Conservation (phyloP, 1,140 invertebrate genomes). For the Oncopeltus fasciatus region DNA sequence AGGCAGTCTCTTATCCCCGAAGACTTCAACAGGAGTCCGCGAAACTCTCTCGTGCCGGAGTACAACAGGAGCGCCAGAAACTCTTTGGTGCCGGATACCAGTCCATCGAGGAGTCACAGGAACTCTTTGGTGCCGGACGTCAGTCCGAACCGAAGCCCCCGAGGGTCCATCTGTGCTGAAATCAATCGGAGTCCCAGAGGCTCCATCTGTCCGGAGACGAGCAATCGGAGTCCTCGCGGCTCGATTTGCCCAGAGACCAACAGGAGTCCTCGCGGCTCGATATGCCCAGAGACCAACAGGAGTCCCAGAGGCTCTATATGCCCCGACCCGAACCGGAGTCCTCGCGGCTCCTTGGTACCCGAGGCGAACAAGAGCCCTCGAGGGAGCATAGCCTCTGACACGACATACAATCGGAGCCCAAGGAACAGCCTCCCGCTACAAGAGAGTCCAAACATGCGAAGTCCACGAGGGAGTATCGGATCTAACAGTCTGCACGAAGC, state of each 20-base stretch:
- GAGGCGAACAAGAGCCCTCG: constrained; percentile 31
- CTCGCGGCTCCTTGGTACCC: constrained; percentile 24
- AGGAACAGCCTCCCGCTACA: constrained; percentile 30
- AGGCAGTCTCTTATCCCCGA: constrained; percentile 45
- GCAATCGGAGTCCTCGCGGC: constrained; percentile 23
- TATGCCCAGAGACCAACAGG: constrained; percentile 23
- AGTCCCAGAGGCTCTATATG: constrained; percentile 45
- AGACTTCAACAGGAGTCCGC: constrained; percentile 33
- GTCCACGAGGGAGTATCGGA: constrained; percentile 44
- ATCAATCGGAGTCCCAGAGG: constrained; percentile 39
- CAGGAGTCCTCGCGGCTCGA: constrained; percentile 33
- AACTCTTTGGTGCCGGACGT: constrained; percentile 26
- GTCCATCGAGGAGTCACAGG: constrained; percentile 33
- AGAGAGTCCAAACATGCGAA: constrained; percentile 28
- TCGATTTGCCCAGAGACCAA: constrained; percentile 22
- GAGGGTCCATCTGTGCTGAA: constrained; percentile 30
- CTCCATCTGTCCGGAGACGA: constrained; percentile 33
- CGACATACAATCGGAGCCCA: constrained; percentile 30
- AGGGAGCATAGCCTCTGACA: constrained; percentile 32
- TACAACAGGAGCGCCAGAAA: constrained; percentile 39
- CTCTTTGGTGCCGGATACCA: constrained; percentile 42
- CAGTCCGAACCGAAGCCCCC: constrained; percentile 33
- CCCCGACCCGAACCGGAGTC: constrained; percentile 28
- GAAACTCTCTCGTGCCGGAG: constrained; percentile 32
- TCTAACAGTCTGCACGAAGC: constrained; percentile 27